A percentile compares a stretch with the other conserved stretches of the same genome.
These are phyloP conservation scores for Bursaphelenchus mucronatus DNA, from an alignment of 1,140 invertebrate species.

Conservation along the genomic window DNA sequence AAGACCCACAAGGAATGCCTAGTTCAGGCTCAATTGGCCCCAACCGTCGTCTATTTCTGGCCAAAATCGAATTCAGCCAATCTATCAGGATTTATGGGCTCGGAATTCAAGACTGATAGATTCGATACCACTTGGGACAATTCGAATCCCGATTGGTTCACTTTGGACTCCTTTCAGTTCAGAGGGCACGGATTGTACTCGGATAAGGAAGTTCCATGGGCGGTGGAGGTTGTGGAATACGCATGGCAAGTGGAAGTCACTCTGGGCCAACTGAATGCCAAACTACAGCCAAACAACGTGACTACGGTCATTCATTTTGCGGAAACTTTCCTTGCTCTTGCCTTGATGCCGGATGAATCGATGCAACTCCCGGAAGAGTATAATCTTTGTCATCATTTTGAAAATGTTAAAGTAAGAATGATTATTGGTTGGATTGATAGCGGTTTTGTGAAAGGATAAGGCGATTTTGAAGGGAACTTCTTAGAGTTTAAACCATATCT, in stretches of 20 bases:
- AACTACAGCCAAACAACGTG: conserved; percentile 65
- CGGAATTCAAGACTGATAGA: conserved; percentile 43
- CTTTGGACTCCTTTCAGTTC: conserved; percentile 64
- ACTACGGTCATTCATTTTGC: conserved; percentile 79
- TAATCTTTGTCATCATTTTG: conserved; percentile 78
- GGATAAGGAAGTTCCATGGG: conserved; percentile 77
- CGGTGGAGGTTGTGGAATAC: conserved; percentile 92
- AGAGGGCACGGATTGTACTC: conserved; percentile 96
- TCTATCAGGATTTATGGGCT: background rate
- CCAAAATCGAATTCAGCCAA: background rate
- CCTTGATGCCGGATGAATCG: conserved; percentile 81
- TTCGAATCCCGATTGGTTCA: conserved; percentile 30
- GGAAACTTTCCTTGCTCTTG: conserved; percentile 80
- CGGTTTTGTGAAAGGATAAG: too few species aligned
- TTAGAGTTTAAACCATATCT: too few species aligned
- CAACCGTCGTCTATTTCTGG: conserved; percentile 22
- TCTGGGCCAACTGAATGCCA: conserved; percentile 66
- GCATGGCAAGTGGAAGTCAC: conserved; percentile 74
- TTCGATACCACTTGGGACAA: background rate
- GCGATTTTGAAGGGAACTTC: too few species aligned
- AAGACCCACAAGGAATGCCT: conserved; percentile 63
- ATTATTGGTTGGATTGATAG: too few species aligned
- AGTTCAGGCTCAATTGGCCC: conserved; percentile 60
- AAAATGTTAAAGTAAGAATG: conserved; percentile 65
- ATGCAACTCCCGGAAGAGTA: conserved; percentile 73